These are phyloP conservation scores for Hartigia nigra DNA, from an alignment of 2,888 invertebrate genomes.

Conservation along the genomic window DNA sequence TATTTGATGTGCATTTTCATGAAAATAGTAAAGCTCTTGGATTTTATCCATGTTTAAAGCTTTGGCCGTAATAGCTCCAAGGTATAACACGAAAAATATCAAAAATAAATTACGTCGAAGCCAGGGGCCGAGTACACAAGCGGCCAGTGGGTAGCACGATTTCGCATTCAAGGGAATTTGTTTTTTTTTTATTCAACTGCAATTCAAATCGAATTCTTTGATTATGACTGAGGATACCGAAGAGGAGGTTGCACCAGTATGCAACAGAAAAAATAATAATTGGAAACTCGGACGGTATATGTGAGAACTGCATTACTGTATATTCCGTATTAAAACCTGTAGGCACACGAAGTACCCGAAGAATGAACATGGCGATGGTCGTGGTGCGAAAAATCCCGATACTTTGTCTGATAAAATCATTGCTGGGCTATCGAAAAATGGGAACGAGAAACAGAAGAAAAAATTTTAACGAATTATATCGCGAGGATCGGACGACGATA, in stretches of 20 bases:
- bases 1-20: not conserved
- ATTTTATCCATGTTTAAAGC: no score
- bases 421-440: not conserved
- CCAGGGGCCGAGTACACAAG: not conserved
- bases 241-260: constrained; percentile 14
- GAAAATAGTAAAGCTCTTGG: no score
- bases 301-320: constrained; percentile 18
- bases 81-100: not conserved
- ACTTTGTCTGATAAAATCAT: constrained; percentile 41
- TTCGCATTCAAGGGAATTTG: not conserved
- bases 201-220: constrained; percentile 23
- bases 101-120: not conserved
- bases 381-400: constrained; percentile 8
- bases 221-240: not conserved
- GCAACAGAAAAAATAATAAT: constrained; percentile 25
- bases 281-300: not conserved
- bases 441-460: not conserved
- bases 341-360: not conserved
- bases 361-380: not conserved
- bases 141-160: not conserved
- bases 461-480: constrained; percentile 12
- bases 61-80: not conserved
- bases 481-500: constrained; percentile 32
- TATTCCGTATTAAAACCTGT: not conserved
- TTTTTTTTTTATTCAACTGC: constrained; percentile 12